Evolutionary conservation across 1,140 invertebrate species (phyloP).

Genomic region (Drosophila punjabiensis): DNA sequence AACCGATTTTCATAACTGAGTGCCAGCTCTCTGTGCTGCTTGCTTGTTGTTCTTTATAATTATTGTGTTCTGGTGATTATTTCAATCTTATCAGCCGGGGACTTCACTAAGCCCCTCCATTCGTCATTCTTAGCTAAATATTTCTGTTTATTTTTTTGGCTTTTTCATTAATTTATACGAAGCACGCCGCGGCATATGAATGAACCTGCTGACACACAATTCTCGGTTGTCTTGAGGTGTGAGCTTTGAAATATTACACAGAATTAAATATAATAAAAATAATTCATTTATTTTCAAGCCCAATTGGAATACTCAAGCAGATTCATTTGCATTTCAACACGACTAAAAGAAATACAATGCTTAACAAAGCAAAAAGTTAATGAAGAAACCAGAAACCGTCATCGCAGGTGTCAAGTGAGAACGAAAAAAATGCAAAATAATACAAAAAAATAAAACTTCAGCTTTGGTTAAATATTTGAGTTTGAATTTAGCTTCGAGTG

Average conservation of each 20-base stretch:
- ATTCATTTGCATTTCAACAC: conserved; percentile 38
- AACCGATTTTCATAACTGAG: conserved; percentile 47
- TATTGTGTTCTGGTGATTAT: conserved; percentile 51
- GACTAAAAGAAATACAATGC: conserved; percentile 10
- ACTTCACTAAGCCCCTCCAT: conserved; percentile 34
- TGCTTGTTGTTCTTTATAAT: conserved; percentile 15
- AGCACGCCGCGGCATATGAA: conserved; percentile 41
- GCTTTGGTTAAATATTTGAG: conserved; percentile 56
- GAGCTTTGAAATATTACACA: conserved; percentile 19
- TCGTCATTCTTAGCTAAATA: conserved; percentile 37
- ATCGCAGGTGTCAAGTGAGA: conserved; percentile 44
- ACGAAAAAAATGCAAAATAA: conserved; percentile 16
- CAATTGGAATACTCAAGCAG: conserved; percentile 26
- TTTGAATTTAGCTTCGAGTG: conserved; percentile 30
- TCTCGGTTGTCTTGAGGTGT: conserved; percentile 49
- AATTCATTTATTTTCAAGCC: conserved; percentile 19
- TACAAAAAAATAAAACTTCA: conserved; percentile 9
- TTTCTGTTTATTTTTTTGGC: conserved; percentile 28
- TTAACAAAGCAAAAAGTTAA: conserved; percentile 21
- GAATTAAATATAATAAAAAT: conserved; percentile 35
- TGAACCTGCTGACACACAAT: conserved; percentile 44
- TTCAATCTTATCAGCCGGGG: conserved; percentile 63
- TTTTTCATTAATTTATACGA: conserved; percentile 15
- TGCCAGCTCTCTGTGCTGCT: conserved; percentile 29
- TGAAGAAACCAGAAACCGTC: conserved; percentile 30